phyloP scores from a whole-genome alignment of 2,797 vertebrate genomes.

The Pterois miles region DNA sequence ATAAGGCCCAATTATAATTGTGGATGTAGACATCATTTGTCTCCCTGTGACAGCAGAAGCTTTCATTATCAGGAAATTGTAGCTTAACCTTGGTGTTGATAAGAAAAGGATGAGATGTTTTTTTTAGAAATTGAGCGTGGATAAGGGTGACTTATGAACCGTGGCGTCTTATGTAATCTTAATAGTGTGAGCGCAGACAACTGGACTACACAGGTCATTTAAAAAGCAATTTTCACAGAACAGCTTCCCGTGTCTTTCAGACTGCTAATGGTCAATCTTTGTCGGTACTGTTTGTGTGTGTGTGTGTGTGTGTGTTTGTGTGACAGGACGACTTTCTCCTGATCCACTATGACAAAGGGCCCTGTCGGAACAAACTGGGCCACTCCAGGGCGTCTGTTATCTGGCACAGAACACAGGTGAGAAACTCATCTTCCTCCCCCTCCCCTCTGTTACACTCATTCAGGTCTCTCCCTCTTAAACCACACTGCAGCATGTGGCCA shows the following conservation, averaged over 20 bases:
- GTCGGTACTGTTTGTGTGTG: constrained; percentile 25
- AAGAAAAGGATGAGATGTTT: constrained; percentile 3
- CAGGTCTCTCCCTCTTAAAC: not conserved
- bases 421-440: constrained; percentile 27
- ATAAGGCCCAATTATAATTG: not conserved
- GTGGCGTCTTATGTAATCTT: constrained; percentile 39
- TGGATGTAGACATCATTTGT: constrained; percentile 11
- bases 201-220: constrained; percentile 26
- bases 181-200: constrained; percentile 26
- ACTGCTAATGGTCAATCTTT: constrained; percentile 39
- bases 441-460: not conserved
- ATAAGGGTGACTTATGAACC: constrained; percentile 18
- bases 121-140: not conserved
- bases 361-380: constrained; percentile 98
- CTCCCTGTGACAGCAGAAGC: constrained; percentile 7
- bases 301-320: constrained; percentile 30
- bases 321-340: constrained; percentile 97
- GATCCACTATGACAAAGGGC: constrained; percentile 99
- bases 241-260: constrained; percentile 25
- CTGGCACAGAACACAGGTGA: constrained; percentile 99
- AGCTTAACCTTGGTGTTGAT: constrained; percentile 31
- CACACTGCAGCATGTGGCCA: constrained; percentile 47
- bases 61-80: constrained; percentile 32
- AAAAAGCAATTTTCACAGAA: constrained; percentile 55
- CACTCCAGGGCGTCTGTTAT: constrained; percentile 99